Conservation (phyloP, 1,140 invertebrate genomes). For the Phymorhynchus buccinoides region DNA sequence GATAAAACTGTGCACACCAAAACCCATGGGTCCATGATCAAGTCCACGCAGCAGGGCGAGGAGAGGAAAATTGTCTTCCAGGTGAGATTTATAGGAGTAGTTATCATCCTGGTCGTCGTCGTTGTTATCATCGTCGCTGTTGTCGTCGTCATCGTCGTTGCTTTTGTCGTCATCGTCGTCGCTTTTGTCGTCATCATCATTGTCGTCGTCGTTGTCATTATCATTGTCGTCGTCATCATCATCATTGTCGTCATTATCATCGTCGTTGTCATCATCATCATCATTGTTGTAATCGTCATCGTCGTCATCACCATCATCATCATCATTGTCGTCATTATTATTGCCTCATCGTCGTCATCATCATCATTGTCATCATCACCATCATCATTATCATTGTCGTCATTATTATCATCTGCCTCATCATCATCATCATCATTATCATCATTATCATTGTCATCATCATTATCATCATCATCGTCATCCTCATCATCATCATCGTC, state of each 20-base stretch:
- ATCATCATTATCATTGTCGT: slow-evolving; percentile 4
- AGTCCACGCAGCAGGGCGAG: slow-evolving; percentile 62
- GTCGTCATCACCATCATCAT: too few species aligned
- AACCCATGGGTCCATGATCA: slow-evolving; percentile 61
- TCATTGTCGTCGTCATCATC: too few species aligned
- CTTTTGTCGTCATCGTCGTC: too few species aligned
- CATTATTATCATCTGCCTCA: background rate
- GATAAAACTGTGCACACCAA: slow-evolving; percentile 39
- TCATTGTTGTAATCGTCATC: too few species aligned
- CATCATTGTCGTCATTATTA: too few species aligned
- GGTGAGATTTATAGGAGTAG: too few species aligned
- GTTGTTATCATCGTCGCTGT: background rate
- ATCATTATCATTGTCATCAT: background rate
- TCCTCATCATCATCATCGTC: background rate
- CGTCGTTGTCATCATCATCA: too few species aligned
- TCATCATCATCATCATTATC: background rate
- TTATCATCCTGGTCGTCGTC: too few species aligned
- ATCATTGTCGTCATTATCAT: too few species aligned
- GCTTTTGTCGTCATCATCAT: too few species aligned
- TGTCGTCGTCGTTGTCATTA: too few species aligned
- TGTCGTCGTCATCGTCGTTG: background rate
- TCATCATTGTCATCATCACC: background rate
- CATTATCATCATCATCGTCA: background rate
- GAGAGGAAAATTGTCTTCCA: slow-evolving; percentile 66
- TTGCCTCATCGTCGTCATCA: background rate